phyloP scores from a whole-genome alignment of 1,140 invertebrate genomes.

The Propsilocerus akamusi region DNA sequence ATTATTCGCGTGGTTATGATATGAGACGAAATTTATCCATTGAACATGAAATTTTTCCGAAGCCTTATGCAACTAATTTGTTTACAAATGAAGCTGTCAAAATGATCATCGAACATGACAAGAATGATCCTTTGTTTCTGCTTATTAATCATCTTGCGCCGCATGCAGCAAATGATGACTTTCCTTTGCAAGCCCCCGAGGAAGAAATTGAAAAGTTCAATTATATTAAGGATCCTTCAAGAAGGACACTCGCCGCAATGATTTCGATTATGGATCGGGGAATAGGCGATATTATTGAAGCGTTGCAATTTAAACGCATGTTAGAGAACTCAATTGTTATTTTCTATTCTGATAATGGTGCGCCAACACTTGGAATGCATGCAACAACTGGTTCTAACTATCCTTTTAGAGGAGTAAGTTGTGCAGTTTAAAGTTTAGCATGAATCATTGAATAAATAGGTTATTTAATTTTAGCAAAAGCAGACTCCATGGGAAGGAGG shows the following conservation, averaged over 20 bases:
- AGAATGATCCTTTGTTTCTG: conserved; percentile 48
- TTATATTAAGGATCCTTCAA: conserved; percentile 49
- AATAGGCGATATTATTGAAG: conserved; percentile 51
- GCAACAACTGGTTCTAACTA: conserved; percentile 71
- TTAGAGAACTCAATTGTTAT: conserved; percentile 48
- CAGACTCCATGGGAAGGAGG: conserved; percentile 72
- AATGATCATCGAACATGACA: conserved; percentile 44
- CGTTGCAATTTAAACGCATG: conserved; percentile 47
- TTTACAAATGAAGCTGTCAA: conserved; percentile 50
- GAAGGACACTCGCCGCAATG: conserved; percentile 72
- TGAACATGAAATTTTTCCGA: conserved; percentile 31
- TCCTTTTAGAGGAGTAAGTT: conserved; percentile 56
- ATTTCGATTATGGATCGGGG: conserved; percentile 72
- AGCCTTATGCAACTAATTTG: conserved; percentile 58
- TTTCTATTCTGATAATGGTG: conserved; percentile 66
- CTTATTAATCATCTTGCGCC: conserved; percentile 61
- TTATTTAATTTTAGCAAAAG: conserved; percentile 29
- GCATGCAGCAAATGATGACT: conserved; percentile 47
- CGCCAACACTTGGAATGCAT: conserved; percentile 44
- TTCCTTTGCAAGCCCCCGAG: conserved; percentile 56
- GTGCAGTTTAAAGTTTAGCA: too few species aligned
- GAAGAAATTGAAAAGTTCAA: conserved; percentile 51
- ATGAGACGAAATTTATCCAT: conserved; percentile 41
- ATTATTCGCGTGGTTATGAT: conserved; percentile 35
- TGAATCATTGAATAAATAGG: not conserved